Evolutionary conservation across 1,140 invertebrate genomes (phyloP), one percentile per base, ranked within the genome.

Genomic region (Drosophila trapezifrons): DNA sequence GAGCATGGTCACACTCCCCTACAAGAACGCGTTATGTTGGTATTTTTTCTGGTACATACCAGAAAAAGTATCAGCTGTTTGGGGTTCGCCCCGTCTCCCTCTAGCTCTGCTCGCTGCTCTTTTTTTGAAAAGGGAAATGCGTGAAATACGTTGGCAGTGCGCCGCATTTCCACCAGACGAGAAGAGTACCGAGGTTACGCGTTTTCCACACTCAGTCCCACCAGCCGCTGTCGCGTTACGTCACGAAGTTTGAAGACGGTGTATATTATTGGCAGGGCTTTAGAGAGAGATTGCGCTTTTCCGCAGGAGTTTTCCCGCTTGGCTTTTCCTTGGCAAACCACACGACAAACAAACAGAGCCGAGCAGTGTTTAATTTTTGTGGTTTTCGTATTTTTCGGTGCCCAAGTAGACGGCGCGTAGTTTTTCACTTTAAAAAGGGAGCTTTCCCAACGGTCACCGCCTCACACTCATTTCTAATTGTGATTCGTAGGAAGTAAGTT

Each of bases 401-500:
- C 22, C 45, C 32, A 25, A 77, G 74, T 76, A 77, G 75, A 47
- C 74, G 73, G 51, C 74, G 64, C 51, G 40, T 77, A 32, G 38
- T 52, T 63, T 70, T 69, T 69, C 64, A 56, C 45, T 57, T 52
- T 43, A 18, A 46, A 65, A 65, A 54, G 57, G 66, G 52, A 77
- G 37, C 59, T 75, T 65, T 58, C 49, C 69, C 63, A 71, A 67
- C 40, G 45, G 49, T 32, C 20, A 25, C 40, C 32, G 22, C 67
- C 42, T 54, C 20, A 76, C 60, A 77, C 66, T 89, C 83, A 87
- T 80, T 86, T 87, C 72, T 89, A 87, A 80, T 89, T 87, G 84
- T 87, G 83, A 87, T 87, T 87, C 67, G 72, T 87, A 87, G 83
- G 76, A 73, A 87, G 80, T 87, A 87, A 87, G 83, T 80, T 89